phyloP scores from a whole-genome alignment of 2,113 vertebrate genomes.

The Speoplatyrhinus poulsoni region DNA sequence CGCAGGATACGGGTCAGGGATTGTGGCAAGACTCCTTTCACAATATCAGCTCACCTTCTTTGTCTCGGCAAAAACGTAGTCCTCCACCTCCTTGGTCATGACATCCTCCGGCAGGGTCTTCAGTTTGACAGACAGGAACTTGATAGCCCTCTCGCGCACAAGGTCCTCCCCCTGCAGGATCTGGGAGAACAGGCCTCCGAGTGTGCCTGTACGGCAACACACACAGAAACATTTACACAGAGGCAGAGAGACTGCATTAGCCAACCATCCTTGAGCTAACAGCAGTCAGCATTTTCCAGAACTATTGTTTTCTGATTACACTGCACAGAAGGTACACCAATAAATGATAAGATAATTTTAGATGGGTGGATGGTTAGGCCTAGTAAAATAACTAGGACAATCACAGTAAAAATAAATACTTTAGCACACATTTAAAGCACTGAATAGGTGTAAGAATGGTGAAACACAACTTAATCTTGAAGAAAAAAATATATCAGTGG shows the following conservation, averaged over 20 bases:
- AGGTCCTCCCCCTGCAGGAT: slow-evolving; percentile 98
- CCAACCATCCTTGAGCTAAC: too few relatives aligned
- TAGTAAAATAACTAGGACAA: too few relatives aligned
- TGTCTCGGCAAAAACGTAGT: slow-evolving; percentile 88
- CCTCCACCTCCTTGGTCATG: slow-evolving; percentile 95
- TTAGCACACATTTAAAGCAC: not conserved
- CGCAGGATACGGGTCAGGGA: not conserved
- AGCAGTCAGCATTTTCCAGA: too few relatives aligned
- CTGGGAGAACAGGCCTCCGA: slow-evolving; percentile 96
- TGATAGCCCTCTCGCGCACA: slow-evolving; percentile 93
- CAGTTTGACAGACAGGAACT: slow-evolving; percentile 92
- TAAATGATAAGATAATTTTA: too few relatives aligned
- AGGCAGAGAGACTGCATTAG: not conserved
- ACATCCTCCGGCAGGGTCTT: slow-evolving; percentile 91
- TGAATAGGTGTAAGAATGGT: not conserved
- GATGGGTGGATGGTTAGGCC: too few relatives aligned
- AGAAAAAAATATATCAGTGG: not conserved
- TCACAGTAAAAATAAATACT: too few relatives aligned
- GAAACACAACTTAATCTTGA: not conserved
- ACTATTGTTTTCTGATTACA: too few relatives aligned
- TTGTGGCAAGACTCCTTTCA: not conserved
- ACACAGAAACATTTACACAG: not conserved
- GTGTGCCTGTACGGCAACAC: slow-evolving; percentile 79
- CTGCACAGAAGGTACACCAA: too few relatives aligned
- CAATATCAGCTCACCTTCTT: slow-evolving; percentile 82